These are phyloP conservation scores for Cossypha dichroa DNA, from an alignment of 2,797 vertebrate genomes.

Conservation along the genomic window DNA sequence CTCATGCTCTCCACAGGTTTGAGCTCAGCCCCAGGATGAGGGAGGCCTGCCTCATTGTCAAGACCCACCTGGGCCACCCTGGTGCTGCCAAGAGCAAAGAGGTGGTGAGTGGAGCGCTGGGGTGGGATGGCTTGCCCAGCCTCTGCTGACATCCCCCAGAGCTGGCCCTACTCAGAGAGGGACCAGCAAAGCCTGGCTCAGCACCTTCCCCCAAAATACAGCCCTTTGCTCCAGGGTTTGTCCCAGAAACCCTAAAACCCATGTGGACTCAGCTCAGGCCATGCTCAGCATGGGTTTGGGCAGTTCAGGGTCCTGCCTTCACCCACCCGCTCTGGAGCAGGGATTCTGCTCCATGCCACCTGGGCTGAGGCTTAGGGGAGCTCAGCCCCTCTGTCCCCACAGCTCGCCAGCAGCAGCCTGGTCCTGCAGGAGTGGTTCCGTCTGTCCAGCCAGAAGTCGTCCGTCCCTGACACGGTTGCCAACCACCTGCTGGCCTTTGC, in stretches of 20 bases:
- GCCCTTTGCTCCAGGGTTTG: neutral
- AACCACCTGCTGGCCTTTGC: conserved; percentile 86
- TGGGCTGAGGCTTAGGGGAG: neutral
- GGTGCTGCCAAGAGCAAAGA: conserved; percentile 84
- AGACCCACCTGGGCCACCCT: conserved; percentile 84
- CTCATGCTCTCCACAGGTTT: conserved; percentile 74
- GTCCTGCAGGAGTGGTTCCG: conserved; percentile 95
- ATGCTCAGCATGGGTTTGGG: neutral
- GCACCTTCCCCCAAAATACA: neutral
- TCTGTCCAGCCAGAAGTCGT: conserved; percentile 89
- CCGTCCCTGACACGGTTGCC: conserved; percentile 78
- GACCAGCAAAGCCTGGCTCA: neutral
- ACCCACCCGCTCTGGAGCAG: neutral
- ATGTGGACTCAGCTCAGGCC: accelerated
- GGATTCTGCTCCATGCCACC: neutral
- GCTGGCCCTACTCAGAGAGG: neutral
- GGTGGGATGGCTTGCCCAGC: accelerated
- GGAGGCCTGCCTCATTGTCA: conserved; percentile 91
- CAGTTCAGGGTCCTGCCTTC: neutral
- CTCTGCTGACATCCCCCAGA: neutral
- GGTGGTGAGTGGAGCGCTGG: conserved; percentile 78
- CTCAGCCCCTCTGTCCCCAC: neutral
- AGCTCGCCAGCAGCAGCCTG: conserved; percentile 86
- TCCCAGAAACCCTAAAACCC: neutral
- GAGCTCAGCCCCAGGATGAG: conserved; percentile 90